Evolutionary conservation across 1,140 invertebrate genomes (phyloP).

Genomic region (Papilio polyxenes): DNA sequence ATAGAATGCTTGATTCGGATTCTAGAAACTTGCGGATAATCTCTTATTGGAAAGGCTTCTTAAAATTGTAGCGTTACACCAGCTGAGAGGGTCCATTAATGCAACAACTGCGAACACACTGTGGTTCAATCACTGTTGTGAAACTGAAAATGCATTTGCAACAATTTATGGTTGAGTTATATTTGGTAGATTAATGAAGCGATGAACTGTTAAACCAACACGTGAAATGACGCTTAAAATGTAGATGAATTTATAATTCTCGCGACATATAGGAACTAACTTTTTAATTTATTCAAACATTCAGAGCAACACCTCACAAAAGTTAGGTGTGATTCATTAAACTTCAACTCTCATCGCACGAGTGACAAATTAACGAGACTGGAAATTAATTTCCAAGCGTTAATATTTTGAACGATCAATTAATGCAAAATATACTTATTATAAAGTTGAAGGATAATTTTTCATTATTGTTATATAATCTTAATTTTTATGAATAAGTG

Average conservation of each 20-base stretch:
- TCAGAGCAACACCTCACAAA: neutral
- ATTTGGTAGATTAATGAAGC: neutral
- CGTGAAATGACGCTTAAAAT: neutral
- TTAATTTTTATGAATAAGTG: too few relatives aligned
- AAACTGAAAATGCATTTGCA: neutral
- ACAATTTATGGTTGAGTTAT: neutral
- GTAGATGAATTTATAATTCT: neutral
- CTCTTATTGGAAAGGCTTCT: neutral
- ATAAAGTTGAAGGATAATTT: neutral
- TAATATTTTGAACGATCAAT: conserved; percentile 4
- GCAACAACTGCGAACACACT: neutral
- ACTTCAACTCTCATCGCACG: conserved; percentile 16
- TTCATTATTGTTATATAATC: neutral
- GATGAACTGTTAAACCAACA: conserved; percentile 4
- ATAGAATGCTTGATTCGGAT: too few relatives aligned
- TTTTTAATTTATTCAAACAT: conserved; percentile 22
- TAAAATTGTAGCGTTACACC: neutral
- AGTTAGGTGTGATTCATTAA: conserved; percentile 19
- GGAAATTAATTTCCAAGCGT: conserved; percentile 5
- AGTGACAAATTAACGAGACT: conserved; percentile 14
- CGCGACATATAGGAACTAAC: neutral
- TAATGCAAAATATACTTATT: neutral
- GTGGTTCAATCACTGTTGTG: neutral
- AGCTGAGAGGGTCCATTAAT: neutral
- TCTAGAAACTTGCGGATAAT: neutral